These are phyloP conservation scores for Montipora foliosa DNA, from an alignment of 64 coral and sea anemone species.

Conservation along the genomic window DNA sequence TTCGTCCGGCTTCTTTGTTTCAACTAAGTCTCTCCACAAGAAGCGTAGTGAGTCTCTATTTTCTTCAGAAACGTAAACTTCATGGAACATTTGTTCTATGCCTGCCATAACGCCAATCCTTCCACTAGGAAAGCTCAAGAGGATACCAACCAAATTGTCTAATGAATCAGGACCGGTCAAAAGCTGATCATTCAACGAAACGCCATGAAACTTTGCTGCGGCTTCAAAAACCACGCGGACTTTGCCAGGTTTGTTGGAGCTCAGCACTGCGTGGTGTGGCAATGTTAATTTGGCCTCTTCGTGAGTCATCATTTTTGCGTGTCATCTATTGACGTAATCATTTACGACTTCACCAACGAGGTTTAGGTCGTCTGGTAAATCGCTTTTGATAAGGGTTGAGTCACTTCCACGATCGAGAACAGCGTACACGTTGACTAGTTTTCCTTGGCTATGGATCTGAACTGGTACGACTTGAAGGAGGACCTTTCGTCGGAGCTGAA, in stretches of 20 bases:
- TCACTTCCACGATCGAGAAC: constrained; percentile 40
- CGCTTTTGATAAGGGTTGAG: constrained; percentile 38
- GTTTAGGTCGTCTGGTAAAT: constrained; percentile 10
- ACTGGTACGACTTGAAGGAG: constrained; percentile 11
- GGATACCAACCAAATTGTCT: constrained; percentile 39
- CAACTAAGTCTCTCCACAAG: constrained; percentile 57
- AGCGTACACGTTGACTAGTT: neutral
- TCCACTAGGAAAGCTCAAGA: constrained; percentile 25
- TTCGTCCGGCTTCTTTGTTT: constrained; percentile 1
- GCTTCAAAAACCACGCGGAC: constrained; percentile 70
- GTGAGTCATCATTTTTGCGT: neutral
- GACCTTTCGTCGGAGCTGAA: constrained; percentile 8
- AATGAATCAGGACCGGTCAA: constrained; percentile 48
- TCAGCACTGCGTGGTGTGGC: constrained; percentile 63
- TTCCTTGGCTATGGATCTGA: neutral
- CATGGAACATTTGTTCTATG: constrained; percentile 58
- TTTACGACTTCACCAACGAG: constrained; percentile 33
- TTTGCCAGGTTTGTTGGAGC: constrained; percentile 67
- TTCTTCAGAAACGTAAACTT: constrained; percentile 42
- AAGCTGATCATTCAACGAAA: constrained; percentile 44
- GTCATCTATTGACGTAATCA: constrained; percentile 24
- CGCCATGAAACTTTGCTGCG: constrained; percentile 33
- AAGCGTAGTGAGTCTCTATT: constrained; percentile 63
- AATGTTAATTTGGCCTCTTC: constrained; percentile 21
- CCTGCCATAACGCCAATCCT: constrained; percentile 48